Conservation (phyloP, 2,797 vertebrate genomes). For the Cynopterus sphinx region DNA sequence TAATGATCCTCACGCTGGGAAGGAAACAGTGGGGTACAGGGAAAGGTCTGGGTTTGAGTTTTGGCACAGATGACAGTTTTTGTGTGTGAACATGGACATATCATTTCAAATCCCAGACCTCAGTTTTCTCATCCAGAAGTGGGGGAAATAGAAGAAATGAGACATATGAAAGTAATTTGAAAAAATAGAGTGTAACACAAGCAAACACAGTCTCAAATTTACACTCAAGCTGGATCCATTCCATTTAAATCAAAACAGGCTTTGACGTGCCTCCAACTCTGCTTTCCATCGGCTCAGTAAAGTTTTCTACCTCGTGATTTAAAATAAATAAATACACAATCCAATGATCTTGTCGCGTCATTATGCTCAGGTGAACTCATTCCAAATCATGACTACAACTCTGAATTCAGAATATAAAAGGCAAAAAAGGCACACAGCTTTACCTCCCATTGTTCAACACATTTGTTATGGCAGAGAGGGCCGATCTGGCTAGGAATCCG, state of each 20-base stretch:
- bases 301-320: conserved; percentile 2
- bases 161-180: conserved; percentile 64
- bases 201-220: conserved; percentile 58
- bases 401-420: background rate
- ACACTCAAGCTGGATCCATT: conserved; percentile 41
- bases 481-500: background rate
- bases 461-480: background rate
- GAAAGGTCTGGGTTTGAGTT: background rate
- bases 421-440: background rate
- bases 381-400: background rate
- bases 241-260: conserved; percentile 65
- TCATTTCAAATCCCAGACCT: background rate
- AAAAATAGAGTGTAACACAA: conserved; percentile 57
- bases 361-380: conserved; percentile 31
- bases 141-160: background rate
- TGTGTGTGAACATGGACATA: background rate
- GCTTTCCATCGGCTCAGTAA: background rate
- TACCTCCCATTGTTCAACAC: background rate
- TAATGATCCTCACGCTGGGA: background rate
- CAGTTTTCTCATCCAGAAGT: conserved; percentile 63
- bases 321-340: conserved; percentile 42
- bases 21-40: background rate
- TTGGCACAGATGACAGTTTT: background rate
- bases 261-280: background rate
- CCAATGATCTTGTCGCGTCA: background rate